phyloP scores from a whole-genome alignment of 2,888 invertebrate species.

The Axea sp. region DNA sequence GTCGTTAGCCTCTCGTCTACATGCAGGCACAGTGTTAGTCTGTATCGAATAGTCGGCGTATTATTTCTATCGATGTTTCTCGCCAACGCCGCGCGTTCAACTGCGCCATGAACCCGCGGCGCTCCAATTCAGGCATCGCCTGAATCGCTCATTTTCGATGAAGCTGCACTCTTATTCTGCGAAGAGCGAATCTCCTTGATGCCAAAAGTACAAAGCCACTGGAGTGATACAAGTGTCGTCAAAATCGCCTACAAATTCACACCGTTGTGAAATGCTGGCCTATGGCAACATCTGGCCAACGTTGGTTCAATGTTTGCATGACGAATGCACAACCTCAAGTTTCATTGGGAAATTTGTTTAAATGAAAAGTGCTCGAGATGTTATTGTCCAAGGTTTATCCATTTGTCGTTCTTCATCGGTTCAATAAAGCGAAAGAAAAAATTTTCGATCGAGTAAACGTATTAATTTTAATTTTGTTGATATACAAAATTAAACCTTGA shows the following conservation, averaged over 20 bases:
- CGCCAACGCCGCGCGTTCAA: constrained; percentile 30
- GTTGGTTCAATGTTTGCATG: too few relatives aligned
- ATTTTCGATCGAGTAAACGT: too few relatives aligned
- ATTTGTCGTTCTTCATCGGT: too few relatives aligned
- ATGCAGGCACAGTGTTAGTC: constrained; percentile 55
- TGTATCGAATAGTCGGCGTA: constrained; percentile 67
- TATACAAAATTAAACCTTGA: too few relatives aligned
- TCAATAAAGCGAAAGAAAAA: too few relatives aligned
- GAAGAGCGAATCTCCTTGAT: constrained; percentile 24
- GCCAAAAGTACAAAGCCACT: constrained; percentile 32
- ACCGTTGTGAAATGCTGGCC: too few relatives aligned
- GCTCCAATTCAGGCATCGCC: constrained; percentile 30
- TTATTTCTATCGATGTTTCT: constrained; percentile 69
- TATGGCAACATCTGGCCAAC: too few relatives aligned
- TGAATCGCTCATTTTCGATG: constrained; percentile 49
- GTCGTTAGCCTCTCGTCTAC: constrained; percentile 72
- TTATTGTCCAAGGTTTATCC: too few relatives aligned
- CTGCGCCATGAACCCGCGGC: constrained; percentile 24
- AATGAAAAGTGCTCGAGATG: too few relatives aligned
- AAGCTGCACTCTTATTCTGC: constrained; percentile 34
- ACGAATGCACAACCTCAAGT: too few relatives aligned
- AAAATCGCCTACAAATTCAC: constrained; percentile 7
- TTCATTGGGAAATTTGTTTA: too few relatives aligned
- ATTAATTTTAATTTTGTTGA: too few relatives aligned
- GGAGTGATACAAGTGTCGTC: constrained; percentile 11